Evolutionary conservation across 2,797 vertebrate species (phyloP), one percentile per base, ranked within the genome.

Genomic region (Peromyscus nudipes): DNA sequence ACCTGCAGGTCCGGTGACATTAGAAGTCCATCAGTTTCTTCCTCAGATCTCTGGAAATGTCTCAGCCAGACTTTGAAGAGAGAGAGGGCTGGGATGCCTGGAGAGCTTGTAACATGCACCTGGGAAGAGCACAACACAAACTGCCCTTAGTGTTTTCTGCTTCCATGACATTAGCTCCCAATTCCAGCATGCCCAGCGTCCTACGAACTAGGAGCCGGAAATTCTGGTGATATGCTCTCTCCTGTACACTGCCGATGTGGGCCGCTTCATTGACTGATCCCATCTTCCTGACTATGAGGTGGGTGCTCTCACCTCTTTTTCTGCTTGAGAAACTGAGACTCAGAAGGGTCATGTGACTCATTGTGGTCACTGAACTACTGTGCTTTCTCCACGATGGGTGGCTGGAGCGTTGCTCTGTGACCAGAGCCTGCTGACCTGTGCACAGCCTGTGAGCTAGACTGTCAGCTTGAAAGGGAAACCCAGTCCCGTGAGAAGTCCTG

Each of bases 31-130:
- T 49, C 21, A 19, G 55, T 14, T 27, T 46, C 73, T 46, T 46
- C 62, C 81, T 92, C 71, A 82, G 84, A 40, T 64, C 75, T 65
- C 64, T 91, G 91, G 80, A 62, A 43, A 60, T 52, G 69, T 76
- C 83, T 49, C 46, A 55, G 76, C 46, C 14, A 52, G 81, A 75
- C 75, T 86, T 83, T 84, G 55, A 27, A 92, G n/a, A 55, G 64
- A 46, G 64, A 76, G 40, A 77, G 67, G 31, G 19, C 13, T 29
- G 1, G 49, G 77, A 60, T 17, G 62, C 25, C 80, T 34, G 43
- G 60, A 13, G 27, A 57, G 60, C 62, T 91, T 73, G 19, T 25
- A 49, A 67, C 62, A n/a, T 12, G n/a, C 17, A 12, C 65, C 52
- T 85, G 40, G 55, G 82, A 81, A 69, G 10, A 69, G 90, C 67